Evolutionary conservation across 2,888 invertebrate species (phyloP), one percentile per base, ranked within the genome.

Genomic region (Pristionchus japonicus): DNA sequence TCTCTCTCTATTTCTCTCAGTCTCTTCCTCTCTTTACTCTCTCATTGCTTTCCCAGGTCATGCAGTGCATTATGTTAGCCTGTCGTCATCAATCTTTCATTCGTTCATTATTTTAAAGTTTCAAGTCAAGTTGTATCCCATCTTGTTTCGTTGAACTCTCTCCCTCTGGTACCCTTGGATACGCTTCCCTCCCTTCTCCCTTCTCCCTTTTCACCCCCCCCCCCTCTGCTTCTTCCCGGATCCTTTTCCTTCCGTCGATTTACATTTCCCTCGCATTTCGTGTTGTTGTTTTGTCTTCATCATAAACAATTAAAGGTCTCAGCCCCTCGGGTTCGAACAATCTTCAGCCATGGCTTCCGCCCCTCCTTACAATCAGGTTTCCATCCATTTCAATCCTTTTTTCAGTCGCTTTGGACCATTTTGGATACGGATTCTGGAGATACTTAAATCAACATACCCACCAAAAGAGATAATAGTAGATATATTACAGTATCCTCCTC

Each of bases 401-500:
- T n/a, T n/a, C n/a, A n/a, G n/a, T n/a, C n/a, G n/a, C n/a, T n/a
- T n/a, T n/a, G n/a, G n/a, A n/a, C n/a, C n/a, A n/a, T n/a, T n/a
- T n/a, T n/a, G n/a, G n/a, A n/a, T n/a, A n/a, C n/a, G n/a, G n/a
- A n/a, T n/a, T n/a, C n/a, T n/a, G n/a, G n/a, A n/a, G n/a, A n/a
- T n/a, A n/a, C n/a, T n/a, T n/a, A n/a, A n/a, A n/a, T n/a, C n/a
- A n/a, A n/a, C n/a, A n/a, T n/a, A n/a, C n/a, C n/a, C n/a, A n/a
- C n/a, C n/a, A n/a, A n/a, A n/a, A n/a, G n/a, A n/a, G n/a, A 52
- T 52, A 52, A 52, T 15, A 52, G 23, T 9, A 3, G 7, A 20
- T 52, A 23, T 52, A 40, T 74, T 74, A 3, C 74, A 74, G 74
- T 74, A 74, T 74, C 74, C 74, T 74, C 82, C 82, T 82, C 82